phyloP scores from a whole-genome alignment of 2,888 invertebrate species.

The Pherbina coryleti region DNA sequence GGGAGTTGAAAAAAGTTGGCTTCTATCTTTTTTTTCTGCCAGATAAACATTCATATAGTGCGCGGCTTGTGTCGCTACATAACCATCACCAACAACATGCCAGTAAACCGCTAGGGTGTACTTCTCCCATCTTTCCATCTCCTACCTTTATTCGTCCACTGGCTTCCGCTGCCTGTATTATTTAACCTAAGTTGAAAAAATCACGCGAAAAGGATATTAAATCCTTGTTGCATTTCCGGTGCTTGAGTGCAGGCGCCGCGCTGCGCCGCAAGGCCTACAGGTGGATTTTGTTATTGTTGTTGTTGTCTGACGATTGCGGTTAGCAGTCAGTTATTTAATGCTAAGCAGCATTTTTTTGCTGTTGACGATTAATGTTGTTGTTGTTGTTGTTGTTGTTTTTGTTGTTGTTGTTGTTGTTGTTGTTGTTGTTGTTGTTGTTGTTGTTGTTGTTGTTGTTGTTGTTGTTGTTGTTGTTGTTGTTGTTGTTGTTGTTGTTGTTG shows the following conservation, averaged over 20 bases:
- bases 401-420: constrained; percentile 11
- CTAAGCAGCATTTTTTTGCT: neutral
- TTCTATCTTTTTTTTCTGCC: neutral
- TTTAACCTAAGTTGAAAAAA: constrained; percentile 35
- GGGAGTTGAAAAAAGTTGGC: neutral
- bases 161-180: neutral
- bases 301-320: constrained; percentile 17
- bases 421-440: neutral
- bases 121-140: neutral
- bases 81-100: too few species aligned
- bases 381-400: neutral
- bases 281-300: constrained; percentile 22
- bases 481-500: neutral
- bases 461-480: neutral
- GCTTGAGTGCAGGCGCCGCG: neutral
- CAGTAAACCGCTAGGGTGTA: neutral
- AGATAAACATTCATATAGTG: too few species aligned
- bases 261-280: constrained; percentile 3
- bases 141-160: neutral
- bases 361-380: neutral
- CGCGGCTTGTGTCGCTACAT: too few species aligned
- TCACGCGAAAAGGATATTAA: constrained; percentile 46
- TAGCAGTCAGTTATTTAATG: constrained; percentile 14
- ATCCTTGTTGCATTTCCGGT: constrained; percentile 44
- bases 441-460: neutral